A percentile compares a stretch with the other conserved stretches of the same genome.
Evolutionary conservation across 2,797 vertebrate species (phyloP).

Genomic region (Periophthalmus magnuspinnatus): DNA sequence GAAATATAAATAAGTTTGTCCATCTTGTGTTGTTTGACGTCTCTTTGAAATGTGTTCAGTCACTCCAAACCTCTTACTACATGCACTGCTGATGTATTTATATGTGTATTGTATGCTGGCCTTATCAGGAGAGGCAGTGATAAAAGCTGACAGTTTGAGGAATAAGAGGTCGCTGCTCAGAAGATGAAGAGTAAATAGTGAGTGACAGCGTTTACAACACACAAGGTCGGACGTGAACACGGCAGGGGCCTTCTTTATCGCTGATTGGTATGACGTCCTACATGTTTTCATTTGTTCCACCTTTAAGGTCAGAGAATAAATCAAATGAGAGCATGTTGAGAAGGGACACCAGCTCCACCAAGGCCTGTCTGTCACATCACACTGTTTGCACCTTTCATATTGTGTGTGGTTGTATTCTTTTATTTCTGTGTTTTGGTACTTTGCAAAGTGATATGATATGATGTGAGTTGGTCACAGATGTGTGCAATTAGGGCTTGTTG

Average conservation of each 20-base stretch:
- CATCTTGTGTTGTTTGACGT: not conserved
- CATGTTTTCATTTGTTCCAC: slow-evolving; percentile 45
- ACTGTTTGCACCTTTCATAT: slow-evolving; percentile 21
- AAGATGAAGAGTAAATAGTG: slow-evolving; percentile 8
- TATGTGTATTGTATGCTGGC: not conserved
- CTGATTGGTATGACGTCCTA: slow-evolving; percentile 22
- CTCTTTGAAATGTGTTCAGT: not conserved
- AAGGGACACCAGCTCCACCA: slow-evolving; percentile 48
- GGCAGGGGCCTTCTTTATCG: slow-evolving; percentile 12
- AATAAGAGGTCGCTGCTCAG: slow-evolving; percentile 10
- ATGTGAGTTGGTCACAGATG: too few species aligned
- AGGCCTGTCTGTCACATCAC: slow-evolving; percentile 45
- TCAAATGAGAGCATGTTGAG: slow-evolving; percentile 44
- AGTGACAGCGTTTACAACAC: slow-evolving; percentile 1
- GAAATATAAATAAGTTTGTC: not conserved
- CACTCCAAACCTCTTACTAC: not conserved
- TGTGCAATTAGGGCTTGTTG: too few species aligned
- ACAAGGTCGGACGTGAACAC: not conserved
- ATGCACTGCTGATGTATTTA: slow-evolving; percentile 14
- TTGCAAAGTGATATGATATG: too few species aligned
- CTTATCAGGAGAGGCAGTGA: slow-evolving; percentile 7
- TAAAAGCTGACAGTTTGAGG: slow-evolving; percentile 13
- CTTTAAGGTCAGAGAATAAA: slow-evolving; percentile 56
- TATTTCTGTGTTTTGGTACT: too few species aligned
- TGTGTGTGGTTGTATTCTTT: slow-evolving; percentile 23